Percentiles rank a stretch among this genome's conserved stretches.
These are phyloP conservation scores for Leptoteleia sp. DNA, from an alignment of 1,140 invertebrate species.

Conservation along the genomic window DNA sequence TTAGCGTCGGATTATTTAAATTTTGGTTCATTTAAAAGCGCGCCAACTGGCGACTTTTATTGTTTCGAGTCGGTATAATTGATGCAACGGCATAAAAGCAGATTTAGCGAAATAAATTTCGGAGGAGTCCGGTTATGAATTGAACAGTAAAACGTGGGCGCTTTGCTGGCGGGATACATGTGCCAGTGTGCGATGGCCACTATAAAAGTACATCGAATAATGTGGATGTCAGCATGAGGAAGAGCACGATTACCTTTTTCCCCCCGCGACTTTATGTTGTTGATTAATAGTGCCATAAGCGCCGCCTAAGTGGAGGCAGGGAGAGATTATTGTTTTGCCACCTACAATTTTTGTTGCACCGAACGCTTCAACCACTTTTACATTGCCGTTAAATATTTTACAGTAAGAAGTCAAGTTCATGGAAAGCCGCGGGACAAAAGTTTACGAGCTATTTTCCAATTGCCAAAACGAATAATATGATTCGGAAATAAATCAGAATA, in stretches of 20 bases:
- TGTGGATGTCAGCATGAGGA: slow-evolving; percentile 42
- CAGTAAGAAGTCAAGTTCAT: not conserved
- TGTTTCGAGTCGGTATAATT: slow-evolving; percentile 38
- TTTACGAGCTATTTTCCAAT: no score
- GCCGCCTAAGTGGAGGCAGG: not conserved
- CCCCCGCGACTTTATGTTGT: slow-evolving; percentile 18
- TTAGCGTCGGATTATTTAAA: slow-evolving; percentile 38
- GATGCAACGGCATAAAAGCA: slow-evolving; percentile 34
- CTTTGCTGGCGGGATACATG: slow-evolving; percentile 21
- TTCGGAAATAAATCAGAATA: no score
- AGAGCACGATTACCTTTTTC: slow-evolving; percentile 44
- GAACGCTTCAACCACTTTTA: not conserved
- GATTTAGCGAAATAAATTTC: slow-evolving; percentile 52
- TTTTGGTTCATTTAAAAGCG: slow-evolving; percentile 5
- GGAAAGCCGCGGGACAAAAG: no score
- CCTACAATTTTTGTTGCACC: slow-evolving; percentile 14
- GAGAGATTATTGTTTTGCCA: slow-evolving; percentile 25
- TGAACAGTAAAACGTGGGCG: slow-evolving; percentile 58
- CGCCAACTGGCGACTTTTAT: slow-evolving; percentile 22
- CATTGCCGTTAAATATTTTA: not conserved
- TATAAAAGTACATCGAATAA: slow-evolving; percentile 60
- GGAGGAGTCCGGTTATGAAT: slow-evolving; percentile 60
- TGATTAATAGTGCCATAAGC: slow-evolving; percentile 53
- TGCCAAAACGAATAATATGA: no score
- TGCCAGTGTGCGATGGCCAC: slow-evolving; percentile 18